Evolutionary conservation across 2,888 invertebrate genomes (phyloP), one percentile per base, ranked within the genome.

Genomic region (Ceriagrion tenellum): DNA sequence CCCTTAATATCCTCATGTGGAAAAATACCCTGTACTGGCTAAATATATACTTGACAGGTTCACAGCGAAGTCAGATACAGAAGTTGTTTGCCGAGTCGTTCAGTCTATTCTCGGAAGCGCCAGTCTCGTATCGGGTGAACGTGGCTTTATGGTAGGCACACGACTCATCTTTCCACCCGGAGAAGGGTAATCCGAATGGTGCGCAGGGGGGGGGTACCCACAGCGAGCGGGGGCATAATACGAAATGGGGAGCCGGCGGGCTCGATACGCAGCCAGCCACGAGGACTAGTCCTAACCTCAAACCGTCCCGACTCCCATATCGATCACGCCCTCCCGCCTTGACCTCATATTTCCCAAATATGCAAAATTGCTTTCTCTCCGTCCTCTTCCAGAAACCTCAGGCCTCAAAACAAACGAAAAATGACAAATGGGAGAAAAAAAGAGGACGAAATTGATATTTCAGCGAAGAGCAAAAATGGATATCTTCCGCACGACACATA

Each of bases 261-360:
- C 59, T 59, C 59, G 59, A 59, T 59, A 59, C 59, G 59, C 59
- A 59, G 59, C 59, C 20, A 59, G 47, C 47, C 47, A 47, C 47
- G 47, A 47, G 47, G 47, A 47, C 4, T 47, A 59, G n/a, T 69
- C 69, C 69, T n/a, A 69, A 69, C 23, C n/a, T n/a, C 69, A 69
- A 69, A 69, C 69, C 69, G 23, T 26, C n/a, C 69, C 69, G n/a
- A 69, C 69, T n/a, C 26, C 26, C 69, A 69, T 69, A 69, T 69
- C 12, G 69, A 69, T 69, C 26, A 69, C 69, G 23, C 69, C 69
- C n/a, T 12, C 69, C 69, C n/a, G 69, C 23, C 69, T 69, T 69
- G 69, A 69, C 69, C 69, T 69, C 69, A 69, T 69, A n/a, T 26
- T 69, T 69, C 69, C 69, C 26, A 69, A 69, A 69, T 69, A 69